Percentiles rank a stretch among this genome's conserved stretches.
Evolutionary conservation across 1,140 invertebrate species (phyloP).

Genomic region (Drosophila hydei): DNA sequence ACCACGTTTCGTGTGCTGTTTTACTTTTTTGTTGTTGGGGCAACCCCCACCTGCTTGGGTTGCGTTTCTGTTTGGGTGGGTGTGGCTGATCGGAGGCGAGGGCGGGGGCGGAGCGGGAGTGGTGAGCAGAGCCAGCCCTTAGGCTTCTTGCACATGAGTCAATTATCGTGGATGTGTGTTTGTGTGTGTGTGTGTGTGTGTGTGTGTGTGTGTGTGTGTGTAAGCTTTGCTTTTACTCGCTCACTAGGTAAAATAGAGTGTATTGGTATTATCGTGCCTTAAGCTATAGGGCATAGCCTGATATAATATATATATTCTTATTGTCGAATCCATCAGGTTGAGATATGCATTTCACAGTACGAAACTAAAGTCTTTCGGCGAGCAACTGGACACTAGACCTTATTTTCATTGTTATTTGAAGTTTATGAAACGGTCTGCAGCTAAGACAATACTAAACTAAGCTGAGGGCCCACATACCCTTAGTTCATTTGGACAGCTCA

Average conservation of each 20-base stretch:
- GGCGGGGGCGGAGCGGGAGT: constrained; percentile 28
- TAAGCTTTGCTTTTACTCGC: neutral
- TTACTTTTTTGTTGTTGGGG: constrained; percentile 21
- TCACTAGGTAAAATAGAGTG: neutral
- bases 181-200: constrained; percentile 25
- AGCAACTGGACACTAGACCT: too few relatives aligned
- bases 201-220: constrained; percentile 8
- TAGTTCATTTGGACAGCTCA: too few relatives aligned
- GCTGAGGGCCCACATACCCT: too few relatives aligned
- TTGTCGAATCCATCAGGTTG: too few relatives aligned
- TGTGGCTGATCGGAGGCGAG: constrained; percentile 13
- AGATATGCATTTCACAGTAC: too few relatives aligned
- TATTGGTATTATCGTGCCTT: neutral
- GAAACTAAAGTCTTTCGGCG: too few relatives aligned
- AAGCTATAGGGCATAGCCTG: too few relatives aligned
- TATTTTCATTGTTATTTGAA: too few relatives aligned
- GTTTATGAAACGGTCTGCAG: too few relatives aligned
- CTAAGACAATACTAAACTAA: too few relatives aligned
- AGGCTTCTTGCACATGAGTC: constrained; percentile 61
- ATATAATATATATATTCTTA: too few relatives aligned
- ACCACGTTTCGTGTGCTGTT: constrained; percentile 51
- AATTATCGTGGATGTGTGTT: constrained; percentile 62
- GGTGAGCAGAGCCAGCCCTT: constrained; percentile 29
- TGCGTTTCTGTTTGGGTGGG: neutral
- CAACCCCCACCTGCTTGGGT: constrained; percentile 32